Conservation (phyloP, 2,797 vertebrate genomes). For the Eptatretus atami region DNA sequence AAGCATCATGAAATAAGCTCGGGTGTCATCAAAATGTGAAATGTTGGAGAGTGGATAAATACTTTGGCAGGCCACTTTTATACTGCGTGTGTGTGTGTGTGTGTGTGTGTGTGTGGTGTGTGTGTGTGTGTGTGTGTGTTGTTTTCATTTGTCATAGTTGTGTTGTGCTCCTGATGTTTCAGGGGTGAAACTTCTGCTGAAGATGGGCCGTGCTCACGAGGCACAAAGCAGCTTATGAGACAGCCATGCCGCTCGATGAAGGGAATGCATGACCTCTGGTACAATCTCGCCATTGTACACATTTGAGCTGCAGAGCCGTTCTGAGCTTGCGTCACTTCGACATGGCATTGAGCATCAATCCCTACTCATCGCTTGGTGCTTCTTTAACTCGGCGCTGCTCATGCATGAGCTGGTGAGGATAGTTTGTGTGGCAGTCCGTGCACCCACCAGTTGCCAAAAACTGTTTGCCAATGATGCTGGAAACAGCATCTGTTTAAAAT, state of each 20-base stretch:
- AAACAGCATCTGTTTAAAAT: too few relatives aligned
- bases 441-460: too few relatives aligned
- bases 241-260: conserved; percentile 57
- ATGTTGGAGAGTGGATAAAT: too few relatives aligned
- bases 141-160: too few relatives aligned
- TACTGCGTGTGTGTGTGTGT: too few relatives aligned
- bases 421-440: neutral
- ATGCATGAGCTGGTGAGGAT: conserved; percentile 80
- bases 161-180: conserved; percentile 4
- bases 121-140: too few relatives aligned
- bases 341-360: conserved; percentile 51
- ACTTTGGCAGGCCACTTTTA: too few relatives aligned
- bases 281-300: conserved; percentile 87
- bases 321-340: conserved; percentile 69
- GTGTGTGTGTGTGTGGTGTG: too few relatives aligned
- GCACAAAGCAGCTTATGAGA: conserved; percentile 69
- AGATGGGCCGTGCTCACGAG: conserved; percentile 84
- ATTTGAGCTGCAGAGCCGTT: conserved; percentile 80
- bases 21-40: too few relatives aligned
- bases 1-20: too few relatives aligned
- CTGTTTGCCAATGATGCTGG: too few relatives aligned
- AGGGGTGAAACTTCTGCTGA: conserved; percentile 80
- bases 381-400: conserved; percentile 73
- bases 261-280: conserved; percentile 86
- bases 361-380: conserved; percentile 55